These are phyloP conservation scores for Diachasmimorpha longicaudata DNA, from an alignment of 1,140 invertebrate species.

Conservation along the genomic window DNA sequence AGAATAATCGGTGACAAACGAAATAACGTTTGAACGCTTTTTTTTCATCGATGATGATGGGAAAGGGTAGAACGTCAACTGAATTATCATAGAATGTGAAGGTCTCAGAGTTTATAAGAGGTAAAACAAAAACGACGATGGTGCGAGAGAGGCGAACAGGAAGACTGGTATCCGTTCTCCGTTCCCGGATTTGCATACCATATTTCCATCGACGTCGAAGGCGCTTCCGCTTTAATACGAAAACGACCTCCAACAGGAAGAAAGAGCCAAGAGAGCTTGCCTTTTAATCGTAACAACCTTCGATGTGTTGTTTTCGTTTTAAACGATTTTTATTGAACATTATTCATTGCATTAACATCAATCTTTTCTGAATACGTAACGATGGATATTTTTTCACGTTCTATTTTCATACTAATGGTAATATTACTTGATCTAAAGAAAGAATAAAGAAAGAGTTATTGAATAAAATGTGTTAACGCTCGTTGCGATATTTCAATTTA, in stretches of 20 bases:
- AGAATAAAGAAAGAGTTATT: no score
- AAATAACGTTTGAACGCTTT: constrained; percentile 14
- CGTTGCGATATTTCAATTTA: no score
- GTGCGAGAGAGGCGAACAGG: constrained; percentile 42
- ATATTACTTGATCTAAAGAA: background rate
- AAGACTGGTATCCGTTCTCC: constrained; percentile 53
- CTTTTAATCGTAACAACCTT: constrained; percentile 5
- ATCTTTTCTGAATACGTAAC: background rate
- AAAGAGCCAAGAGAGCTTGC: constrained; percentile 17
- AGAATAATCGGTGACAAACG: background rate
- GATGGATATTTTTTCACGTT: background rate
- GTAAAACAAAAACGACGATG: background rate
- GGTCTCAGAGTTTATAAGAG: constrained; percentile 14
- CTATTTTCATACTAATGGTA: background rate
- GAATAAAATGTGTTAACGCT: no score
- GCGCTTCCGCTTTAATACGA: constrained; percentile 44
- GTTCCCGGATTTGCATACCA: constrained; percentile 55
- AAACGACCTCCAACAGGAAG: constrained; percentile 19
- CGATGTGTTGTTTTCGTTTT: background rate
- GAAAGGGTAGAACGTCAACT: constrained; percentile 20
- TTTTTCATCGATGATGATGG: background rate
- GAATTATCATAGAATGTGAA: constrained; percentile 16
- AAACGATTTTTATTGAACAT: background rate
- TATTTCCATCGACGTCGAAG: constrained; percentile 56
- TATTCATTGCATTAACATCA: constrained; percentile 6